Evolutionary conservation across 64 coral and sea anemone species (phyloP).

Genomic region (Anthopleura sola): DNA sequence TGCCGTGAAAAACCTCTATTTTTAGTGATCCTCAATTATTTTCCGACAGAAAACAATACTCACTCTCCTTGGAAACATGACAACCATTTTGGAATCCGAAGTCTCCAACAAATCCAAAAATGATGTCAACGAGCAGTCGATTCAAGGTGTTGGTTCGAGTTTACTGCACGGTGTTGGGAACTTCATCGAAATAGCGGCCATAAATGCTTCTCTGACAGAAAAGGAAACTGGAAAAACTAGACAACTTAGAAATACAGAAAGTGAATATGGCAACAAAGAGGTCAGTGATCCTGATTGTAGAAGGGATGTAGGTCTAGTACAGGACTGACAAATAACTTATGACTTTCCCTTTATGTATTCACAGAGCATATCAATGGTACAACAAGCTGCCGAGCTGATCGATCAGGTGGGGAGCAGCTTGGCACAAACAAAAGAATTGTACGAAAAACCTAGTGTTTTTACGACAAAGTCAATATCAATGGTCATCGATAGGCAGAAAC

Average conservation of each 20-base stretch:
- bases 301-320: too few relatives aligned
- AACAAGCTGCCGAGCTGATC: constrained; percentile 34
- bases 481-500: constrained; percentile 68
- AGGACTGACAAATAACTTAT: too few relatives aligned
- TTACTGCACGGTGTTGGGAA: constrained; percentile 75
- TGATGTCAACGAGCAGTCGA: constrained; percentile 28
- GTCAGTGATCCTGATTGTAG: not conserved
- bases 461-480: constrained; percentile 68
- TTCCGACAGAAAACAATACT: constrained; percentile 54
- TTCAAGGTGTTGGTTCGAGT: constrained; percentile 52
- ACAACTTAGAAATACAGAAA: not conserved
- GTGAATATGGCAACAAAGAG: not conserved
- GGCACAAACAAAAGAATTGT: constrained; percentile 63
- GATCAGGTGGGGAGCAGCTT: constrained; percentile 54
- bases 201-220: constrained; percentile 32
- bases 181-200: constrained; percentile 56
- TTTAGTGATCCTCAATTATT: too few relatives aligned
- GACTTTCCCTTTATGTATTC: not conserved
- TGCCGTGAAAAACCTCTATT: too few relatives aligned
- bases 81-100: constrained; percentile 21
- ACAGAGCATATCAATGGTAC: constrained; percentile 49
- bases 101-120: constrained; percentile 47
- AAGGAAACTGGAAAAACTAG: not conserved
- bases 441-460: constrained; percentile 79
- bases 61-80: constrained; percentile 37